Base-by-base conservation (phyloP, 2,113 vertebrate species). In the Rhynchopsitta pachyrhyncha region DNA sequence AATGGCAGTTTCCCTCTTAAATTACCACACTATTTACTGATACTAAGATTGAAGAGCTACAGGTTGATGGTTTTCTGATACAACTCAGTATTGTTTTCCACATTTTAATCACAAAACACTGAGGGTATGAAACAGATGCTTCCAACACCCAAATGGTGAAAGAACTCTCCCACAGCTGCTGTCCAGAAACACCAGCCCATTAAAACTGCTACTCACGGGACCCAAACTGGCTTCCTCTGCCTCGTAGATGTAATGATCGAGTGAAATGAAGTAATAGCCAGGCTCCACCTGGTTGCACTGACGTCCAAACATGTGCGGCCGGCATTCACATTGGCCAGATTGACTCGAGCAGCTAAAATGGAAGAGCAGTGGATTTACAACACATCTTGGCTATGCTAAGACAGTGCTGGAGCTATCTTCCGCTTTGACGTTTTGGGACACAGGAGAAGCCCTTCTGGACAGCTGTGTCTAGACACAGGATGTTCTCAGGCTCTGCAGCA, bases 211-310 rank as follows among this genome's bases (percentile, higher is more conserved):
- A 98, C 99, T 99, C 96, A 99, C 99, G 1, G 99, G 99, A 86
- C 99, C 99, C 90, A 99, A 97, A 49, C 74, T 97, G 88, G 98
- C 99, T 33, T 99, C 98, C 94, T 99, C 99, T 0, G 99, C 99
- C 92, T 99, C 99, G 0, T 99, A 99, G 87, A 99, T 98, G 97
- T 99, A 99, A 97, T 99, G 99, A 94, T 99, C 99, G 49, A 99
- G 97, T 17, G 98, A 99, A 55, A 99, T 98, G 86, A 99, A 99
- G 97, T 99, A 99, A 96, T 99, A 99, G 8, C 99, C 99, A 13
- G 99, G 98, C 77, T 99, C 98, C 66, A 99, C 98, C 95, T 99
- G 98, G 55, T 98, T 98, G 90, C 99, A 99, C 92, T 99, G 99
- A 18, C 99, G 98, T 22, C 99, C 99, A 3, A 99, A 99, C 98